Base-by-base conservation (phyloP, 2,888 invertebrate genomes). In the Heteromurus nitidus region DNA sequence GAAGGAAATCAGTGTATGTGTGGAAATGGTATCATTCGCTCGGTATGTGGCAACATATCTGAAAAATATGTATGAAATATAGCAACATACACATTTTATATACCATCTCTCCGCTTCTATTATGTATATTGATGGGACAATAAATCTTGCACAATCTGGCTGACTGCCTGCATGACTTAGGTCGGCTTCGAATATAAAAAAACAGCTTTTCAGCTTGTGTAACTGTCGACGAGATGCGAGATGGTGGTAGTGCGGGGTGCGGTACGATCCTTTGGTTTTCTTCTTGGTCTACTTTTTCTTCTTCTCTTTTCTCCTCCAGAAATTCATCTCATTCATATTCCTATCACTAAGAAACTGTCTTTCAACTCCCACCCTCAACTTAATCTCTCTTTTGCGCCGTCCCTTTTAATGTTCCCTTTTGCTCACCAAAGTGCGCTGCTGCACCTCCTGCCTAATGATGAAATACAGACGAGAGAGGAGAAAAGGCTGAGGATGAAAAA, bases 91-190 rank as follows among this genome's bases (percentile, higher is more conserved):
- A n/a, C n/a, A n/a, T n/a, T n/a, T n/a, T 50, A 18, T 50, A 68
- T 50, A 26, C 31, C 22, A 50, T 58, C 42, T 16, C 28, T 20
- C 55, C 22, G 13, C 24, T 9, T 24, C 2, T n/a, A n/a, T 28
- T 26, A 62, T 30, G 24, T 62, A 69, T 69, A 69, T 69, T 72
- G 72, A 79, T 65, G 44, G 79, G 65, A 65, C 70, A 79, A n/a
- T 79, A 79, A 79, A 79, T 79, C 79, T 79, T 79, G 72, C 79
- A 64, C 79, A 79, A 72, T 72, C 72, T 79, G 79, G 65, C 72
- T 65, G 65, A 24, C 69, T 70, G 55, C 22, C 55, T 69, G 53
- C 31, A 22, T 50, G 60, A 36, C 36, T 62, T 28, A 36, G 7
- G 42, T 18, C 30, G 11, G n/a, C 36, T n/a, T n/a, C n/a, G n/a